Base-by-base conservation (phyloP, 1,140 invertebrate species). In the Lanistes nyassanus region DNA sequence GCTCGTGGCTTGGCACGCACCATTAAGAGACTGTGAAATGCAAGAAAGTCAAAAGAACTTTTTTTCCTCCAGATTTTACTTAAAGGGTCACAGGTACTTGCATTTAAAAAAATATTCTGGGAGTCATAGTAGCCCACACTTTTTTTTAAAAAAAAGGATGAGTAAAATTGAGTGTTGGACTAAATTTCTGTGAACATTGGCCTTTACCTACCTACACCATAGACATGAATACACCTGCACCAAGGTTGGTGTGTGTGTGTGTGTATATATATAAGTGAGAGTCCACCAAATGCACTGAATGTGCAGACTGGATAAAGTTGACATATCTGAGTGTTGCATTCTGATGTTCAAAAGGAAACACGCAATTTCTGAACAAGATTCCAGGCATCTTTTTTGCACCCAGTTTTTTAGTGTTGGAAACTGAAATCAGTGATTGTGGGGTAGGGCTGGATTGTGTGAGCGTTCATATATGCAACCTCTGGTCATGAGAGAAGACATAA, bases 1-100 rank as follows among this genome's bases (percentile, higher is more conserved):
- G 83, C 86, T 39, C 83, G 86, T 74, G 85, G 85, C 64, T 70
- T 87, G 31, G 84, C 86, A 21, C 82, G 78, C 66, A 84, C 85
- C 53, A 83, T 87, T 39, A 87, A 86, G 79, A 79, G 85, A 69
- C 71, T 87, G 11, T 87, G 76, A 81, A 31, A 5, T 23, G 47
- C 34, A 51, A 31, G 31, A n/a, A n/a, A 29, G 55, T 13, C 1
- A 42, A 64, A 31, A 39, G 29, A 31, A 23, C 19, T 70, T 39
- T 37, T 29, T 58, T 21, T 53, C n/a, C 60, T 36, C 60, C 19
- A 37, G 31, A 19, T 58, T 58, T 5, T 21, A 34, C 5, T 62
- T 23, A 19, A 60, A 23, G 23, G 31, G 51, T 58, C 21, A 68
- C 51, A 31, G 31, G 11, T 56, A 65, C n/a, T 58, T 62, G 16